phyloP scores from a whole-genome alignment of 2,888 invertebrate species.

The Pheosia tremula region DNA sequence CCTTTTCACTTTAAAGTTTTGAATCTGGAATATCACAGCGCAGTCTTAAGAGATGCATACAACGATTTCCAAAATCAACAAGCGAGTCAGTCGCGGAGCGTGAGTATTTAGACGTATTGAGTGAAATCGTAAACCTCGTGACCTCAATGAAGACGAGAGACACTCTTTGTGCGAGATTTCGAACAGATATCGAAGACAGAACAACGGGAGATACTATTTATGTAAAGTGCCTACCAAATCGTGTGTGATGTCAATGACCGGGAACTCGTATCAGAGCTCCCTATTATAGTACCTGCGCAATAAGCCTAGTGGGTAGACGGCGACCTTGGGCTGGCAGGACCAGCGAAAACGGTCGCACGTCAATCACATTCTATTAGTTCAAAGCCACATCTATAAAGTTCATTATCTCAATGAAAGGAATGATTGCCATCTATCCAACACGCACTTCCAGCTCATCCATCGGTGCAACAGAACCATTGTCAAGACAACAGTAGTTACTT shows the following conservation, averaged over 20 bases:
- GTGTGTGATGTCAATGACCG: conserved; percentile 5
- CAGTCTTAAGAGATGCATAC: conserved; percentile 51
- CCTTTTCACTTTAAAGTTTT: conserved; percentile 8
- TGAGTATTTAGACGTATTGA: conserved; percentile 61
- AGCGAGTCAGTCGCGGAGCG: conserved; percentile 45
- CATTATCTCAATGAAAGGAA: conserved; percentile 67
- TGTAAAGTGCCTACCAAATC: conserved; percentile 4
- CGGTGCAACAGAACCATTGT: conserved; percentile 32
- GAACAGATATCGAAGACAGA: conserved; percentile 43
- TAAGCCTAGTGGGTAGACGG: conserved; percentile 48
- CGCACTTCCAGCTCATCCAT: conserved; percentile 48
- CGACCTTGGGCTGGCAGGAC: conserved; percentile 61
- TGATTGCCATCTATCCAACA: conserved; percentile 53
- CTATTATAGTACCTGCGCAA: conserved; percentile 27
- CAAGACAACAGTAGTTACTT: conserved; percentile 11
- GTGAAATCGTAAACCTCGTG: conserved; percentile 74
- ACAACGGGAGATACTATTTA: conserved; percentile 38
- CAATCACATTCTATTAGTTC: conserved; percentile 78
- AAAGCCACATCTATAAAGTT: conserved; percentile 79
- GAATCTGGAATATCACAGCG: conserved; percentile 39
- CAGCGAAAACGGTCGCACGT: conserved; percentile 68
- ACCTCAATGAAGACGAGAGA: conserved; percentile 63
- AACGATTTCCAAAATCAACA: conserved; percentile 67
- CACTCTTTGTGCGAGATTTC: conserved; percentile 37
- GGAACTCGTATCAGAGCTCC: conserved; percentile 8